Evolutionary conservation across 2,888 invertebrate species (phyloP).

Genomic region (Leistus spinibarbis): DNA sequence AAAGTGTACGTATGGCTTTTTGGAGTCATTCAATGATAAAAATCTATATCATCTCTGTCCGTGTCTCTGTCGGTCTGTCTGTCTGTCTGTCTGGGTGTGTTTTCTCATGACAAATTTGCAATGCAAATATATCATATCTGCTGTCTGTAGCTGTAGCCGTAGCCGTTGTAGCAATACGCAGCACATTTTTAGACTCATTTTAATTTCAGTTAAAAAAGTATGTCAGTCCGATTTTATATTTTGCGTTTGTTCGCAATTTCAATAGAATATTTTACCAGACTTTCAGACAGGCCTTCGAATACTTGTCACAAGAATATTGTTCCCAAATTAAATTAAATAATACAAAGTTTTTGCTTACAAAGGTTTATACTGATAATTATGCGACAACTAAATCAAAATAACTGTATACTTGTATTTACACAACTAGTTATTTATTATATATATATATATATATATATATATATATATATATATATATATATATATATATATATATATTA

Average conservation of each 20-base stretch:
- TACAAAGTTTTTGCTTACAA: too few relatives aligned
- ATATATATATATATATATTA: too few relatives aligned
- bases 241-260: conserved; percentile 1
- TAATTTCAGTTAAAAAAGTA: conserved; percentile 29
- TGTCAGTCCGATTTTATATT: not conserved
- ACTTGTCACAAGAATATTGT: too few relatives aligned
- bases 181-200: conserved; percentile 30
- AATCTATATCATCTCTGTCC: not conserved
- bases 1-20: not conserved
- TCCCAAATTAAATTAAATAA: too few relatives aligned
- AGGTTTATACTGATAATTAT: too few relatives aligned
- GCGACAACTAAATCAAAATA: too few relatives aligned
- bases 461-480: too few relatives aligned
- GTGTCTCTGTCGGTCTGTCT: too few relatives aligned
- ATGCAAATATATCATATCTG: not conserved
- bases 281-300: not conserved
- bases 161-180: not conserved
- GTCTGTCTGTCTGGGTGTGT: not conserved
- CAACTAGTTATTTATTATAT: too few relatives aligned
- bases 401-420: too few relatives aligned
- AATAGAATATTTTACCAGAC: conserved; percentile 18
- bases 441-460: too few relatives aligned
- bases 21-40: not conserved
- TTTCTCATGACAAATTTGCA: not conserved
- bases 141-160: not conserved